phyloP scores from a whole-genome alignment of 2,113 vertebrate species.

The Malurus alboscapulatus region DNA sequence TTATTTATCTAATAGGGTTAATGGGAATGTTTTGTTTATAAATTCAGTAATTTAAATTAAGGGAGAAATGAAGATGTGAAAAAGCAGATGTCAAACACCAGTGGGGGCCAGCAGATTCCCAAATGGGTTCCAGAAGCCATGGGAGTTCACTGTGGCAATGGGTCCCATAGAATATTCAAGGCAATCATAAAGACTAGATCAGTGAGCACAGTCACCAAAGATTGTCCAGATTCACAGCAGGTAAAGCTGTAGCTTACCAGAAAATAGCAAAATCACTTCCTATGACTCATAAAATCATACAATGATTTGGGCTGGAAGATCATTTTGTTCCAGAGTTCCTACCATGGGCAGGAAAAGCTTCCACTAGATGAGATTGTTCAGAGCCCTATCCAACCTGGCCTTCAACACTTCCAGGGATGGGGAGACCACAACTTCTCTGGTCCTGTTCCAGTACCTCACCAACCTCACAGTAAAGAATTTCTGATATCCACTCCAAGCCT shows the following conservation, averaged over 20 bases:
- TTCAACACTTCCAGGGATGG: background rate
- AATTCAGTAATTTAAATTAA: background rate
- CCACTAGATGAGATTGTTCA: background rate
- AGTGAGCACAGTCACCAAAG: background rate
- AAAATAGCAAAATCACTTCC: background rate
- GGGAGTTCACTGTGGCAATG: fast-evolving
- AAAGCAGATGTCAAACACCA: background rate
- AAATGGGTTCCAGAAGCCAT: background rate
- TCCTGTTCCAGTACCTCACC: background rate
- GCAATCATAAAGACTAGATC: background rate
- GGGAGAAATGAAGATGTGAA: background rate
- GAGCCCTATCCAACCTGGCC: background rate
- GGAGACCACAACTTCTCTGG: background rate
- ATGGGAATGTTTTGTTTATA: background rate
- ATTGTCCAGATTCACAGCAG: fast-evolving
- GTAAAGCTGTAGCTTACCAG: background rate
- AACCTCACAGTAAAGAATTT: background rate
- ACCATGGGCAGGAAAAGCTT: background rate
- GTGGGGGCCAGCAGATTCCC: fast-evolving
- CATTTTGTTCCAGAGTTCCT: background rate
- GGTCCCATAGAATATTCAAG: background rate
- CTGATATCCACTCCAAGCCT: background rate
- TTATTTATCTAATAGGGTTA: background rate
- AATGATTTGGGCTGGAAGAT: background rate
- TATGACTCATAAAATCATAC: background rate